phyloP scores from a whole-genome alignment of 2,113 vertebrate species.

The Crotophaga sulcirostris region DNA sequence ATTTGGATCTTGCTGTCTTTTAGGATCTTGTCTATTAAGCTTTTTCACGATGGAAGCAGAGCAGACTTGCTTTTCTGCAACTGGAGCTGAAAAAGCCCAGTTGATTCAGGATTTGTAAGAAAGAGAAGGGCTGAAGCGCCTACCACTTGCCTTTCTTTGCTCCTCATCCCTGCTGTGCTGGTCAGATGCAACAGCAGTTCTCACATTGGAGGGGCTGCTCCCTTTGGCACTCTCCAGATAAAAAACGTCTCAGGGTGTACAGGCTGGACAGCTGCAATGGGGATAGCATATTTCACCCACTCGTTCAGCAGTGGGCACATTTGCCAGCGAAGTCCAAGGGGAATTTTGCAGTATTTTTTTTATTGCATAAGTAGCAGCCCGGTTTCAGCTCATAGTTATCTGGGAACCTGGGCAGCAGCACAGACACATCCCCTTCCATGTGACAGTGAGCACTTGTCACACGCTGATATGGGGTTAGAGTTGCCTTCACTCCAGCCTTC shows the following conservation, averaged over 20 bases:
- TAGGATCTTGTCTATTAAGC: background rate
- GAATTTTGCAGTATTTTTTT: background rate
- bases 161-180: background rate
- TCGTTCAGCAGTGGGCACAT: background rate
- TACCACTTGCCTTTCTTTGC: constrained; percentile 25
- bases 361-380: background rate
- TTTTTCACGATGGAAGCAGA: background rate
- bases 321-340: background rate
- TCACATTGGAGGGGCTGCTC: background rate
- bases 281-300: constrained; percentile 3
- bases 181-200: background rate
- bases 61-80: background rate
- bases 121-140: background rate
- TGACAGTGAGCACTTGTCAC: background rate
- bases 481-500: constrained; percentile 62
- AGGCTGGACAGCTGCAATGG: constrained; percentile 1
- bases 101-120: background rate
- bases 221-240: background rate
- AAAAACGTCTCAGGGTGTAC: background rate
- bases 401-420: constrained; percentile 1
- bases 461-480: background rate
- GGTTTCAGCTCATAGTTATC: background rate
- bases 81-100: background rate
- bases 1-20: background rate
- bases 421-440: background rate